Evolutionary conservation across 2,113 vertebrate genomes (phyloP), one percentile per base, ranked within the genome.

Genomic region (Phycodurus eques): DNA sequence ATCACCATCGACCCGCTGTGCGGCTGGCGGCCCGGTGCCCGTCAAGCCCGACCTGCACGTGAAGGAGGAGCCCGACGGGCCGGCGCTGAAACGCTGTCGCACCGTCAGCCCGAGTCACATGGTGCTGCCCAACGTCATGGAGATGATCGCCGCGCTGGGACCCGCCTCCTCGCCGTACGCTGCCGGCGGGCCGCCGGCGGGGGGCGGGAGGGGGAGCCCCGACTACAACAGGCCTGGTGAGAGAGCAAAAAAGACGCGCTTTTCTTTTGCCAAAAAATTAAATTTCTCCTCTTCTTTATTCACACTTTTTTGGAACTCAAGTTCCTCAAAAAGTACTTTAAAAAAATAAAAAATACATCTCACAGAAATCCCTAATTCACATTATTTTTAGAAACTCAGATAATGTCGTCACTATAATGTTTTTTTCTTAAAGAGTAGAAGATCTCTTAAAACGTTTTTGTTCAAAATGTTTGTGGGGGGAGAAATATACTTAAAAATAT

Each of bases 71-170:
- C 84, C 93, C 0, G 96, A 98, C 1, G 96, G 95, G 0, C 96
- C 96, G 0, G 92, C 76, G 0, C 83, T 96, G 78, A 98, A 98
- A 80, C 94, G 96, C 73, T 97, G 96, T 83, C 92, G 95, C 56
- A 95, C 95, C 0, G 92, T 97, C 79, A 98, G 96, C 86, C 96
- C 96, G 0, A 92, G 94, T 0, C 95, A 95, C 71, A 96, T 96
- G 94, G 94, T 97, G 67, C 89, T 98, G 90, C 96, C 96, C 80
- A 96, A 91, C 14, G 95, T 98, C 83, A 96, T 98, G 95, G 96
- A 98, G 89, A 96, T 98, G 96, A 96, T 98, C 0, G 96, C 94
- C 0, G 94, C 96, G 0, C 92, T 98, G 39, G 96, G 96, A 42
- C 96, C 96, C 0, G 78, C 91, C 49, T 90, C 94, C 0, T 67